phyloP scores from a whole-genome alignment of 1,140 invertebrate species.

The Pararge aegeria region DNA sequence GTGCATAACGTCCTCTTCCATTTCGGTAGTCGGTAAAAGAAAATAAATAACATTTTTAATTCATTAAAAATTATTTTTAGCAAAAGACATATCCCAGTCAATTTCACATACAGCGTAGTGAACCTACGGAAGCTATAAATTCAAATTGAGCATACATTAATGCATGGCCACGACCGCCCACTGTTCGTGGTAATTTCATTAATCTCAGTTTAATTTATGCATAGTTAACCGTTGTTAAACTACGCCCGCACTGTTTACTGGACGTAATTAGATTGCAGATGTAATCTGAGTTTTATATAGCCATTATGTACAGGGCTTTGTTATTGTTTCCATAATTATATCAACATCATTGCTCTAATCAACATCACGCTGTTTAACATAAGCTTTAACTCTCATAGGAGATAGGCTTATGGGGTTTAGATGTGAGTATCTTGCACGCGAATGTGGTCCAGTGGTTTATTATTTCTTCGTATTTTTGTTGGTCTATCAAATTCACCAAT shows the following conservation, averaged over 20 bases:
- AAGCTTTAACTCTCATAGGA: too few species aligned
- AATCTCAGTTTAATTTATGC: conserved; percentile 60
- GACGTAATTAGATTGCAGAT: conserved; percentile 35
- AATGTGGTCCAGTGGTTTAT: too few species aligned
- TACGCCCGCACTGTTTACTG: conserved; percentile 31
- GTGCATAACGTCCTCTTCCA: too few species aligned
- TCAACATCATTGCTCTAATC: background rate
- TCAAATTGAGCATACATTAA: conserved; percentile 46
- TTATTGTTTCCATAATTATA: background rate
- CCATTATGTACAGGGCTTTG: background rate
- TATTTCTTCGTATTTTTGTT: too few species aligned
- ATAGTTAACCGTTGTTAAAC: conserved; percentile 46
- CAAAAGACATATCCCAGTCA: too few species aligned
- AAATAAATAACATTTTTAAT: too few species aligned
- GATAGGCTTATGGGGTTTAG: too few species aligned
- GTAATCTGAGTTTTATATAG: conserved; percentile 13
- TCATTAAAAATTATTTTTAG: too few species aligned
- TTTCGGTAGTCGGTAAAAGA: too few species aligned
- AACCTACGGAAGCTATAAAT: conserved; percentile 39
- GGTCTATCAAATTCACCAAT: too few species aligned
- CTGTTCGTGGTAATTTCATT: conserved; percentile 52
- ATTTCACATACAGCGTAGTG: background rate
- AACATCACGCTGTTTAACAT: too few species aligned
- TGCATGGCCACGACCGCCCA: conserved; percentile 40
- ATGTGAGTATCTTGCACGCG: too few species aligned